These are phyloP conservation scores for Gallinago nigripennis DNA, from an alignment of 2,797 vertebrate genomes.

Conservation along the genomic window DNA sequence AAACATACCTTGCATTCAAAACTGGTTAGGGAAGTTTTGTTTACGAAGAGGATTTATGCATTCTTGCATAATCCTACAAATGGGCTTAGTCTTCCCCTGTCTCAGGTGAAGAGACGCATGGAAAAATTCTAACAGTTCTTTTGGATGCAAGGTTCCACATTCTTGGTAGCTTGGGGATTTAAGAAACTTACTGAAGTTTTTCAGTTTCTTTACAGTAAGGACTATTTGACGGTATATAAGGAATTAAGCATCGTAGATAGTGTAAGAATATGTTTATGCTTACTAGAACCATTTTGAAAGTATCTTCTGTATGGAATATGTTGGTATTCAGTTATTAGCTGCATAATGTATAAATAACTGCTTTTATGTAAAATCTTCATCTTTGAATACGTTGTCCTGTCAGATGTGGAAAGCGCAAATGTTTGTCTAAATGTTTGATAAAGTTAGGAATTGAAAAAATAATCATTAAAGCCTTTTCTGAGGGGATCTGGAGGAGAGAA, in stretches of 20 bases:
- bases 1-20: not conserved
- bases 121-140: not conserved
- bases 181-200: not conserved
- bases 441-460: not conserved
- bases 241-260: not conserved
- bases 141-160: not conserved
- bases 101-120: not conserved
- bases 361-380: not conserved
- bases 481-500: not conserved
- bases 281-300: not conserved
- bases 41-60: constrained; percentile 8
- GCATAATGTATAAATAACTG: not conserved
- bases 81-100: not conserved
- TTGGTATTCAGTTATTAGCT: not conserved
- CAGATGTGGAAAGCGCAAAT: not conserved
- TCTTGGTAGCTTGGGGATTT: not conserved
- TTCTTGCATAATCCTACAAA: constrained; percentile 13
- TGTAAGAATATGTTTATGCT: not conserved
- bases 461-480: not conserved
- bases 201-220: not conserved
- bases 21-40: constrained; percentile 39
- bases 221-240: not conserved
- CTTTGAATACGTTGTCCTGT: not conserved
- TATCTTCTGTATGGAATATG: not conserved
- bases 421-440: not conserved